These are phyloP conservation scores for Charanyca ferruginea DNA, from an alignment of 2,888 invertebrate species.

Conservation along the genomic window DNA sequence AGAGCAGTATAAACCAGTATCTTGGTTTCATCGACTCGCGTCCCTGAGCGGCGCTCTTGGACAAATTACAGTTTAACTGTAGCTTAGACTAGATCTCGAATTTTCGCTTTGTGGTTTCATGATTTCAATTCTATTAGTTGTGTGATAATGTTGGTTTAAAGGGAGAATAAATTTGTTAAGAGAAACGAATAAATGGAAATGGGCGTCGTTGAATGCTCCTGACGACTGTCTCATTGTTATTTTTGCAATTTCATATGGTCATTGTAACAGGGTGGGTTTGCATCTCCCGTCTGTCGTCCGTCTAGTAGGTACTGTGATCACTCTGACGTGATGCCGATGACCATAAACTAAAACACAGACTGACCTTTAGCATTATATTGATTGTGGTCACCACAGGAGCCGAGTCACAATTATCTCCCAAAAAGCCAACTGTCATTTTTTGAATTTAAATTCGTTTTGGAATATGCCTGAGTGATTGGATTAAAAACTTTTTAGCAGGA, in stretches of 20 bases:
- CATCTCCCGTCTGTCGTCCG: no score
- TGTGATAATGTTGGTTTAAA: slow-evolving; percentile 29
- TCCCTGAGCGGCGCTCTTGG: slow-evolving; percentile 40
- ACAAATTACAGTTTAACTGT: slow-evolving; percentile 57
- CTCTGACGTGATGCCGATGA: no score
- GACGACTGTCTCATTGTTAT: background rate
- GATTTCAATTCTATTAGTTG: slow-evolving; percentile 38
- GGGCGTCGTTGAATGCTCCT: background rate
- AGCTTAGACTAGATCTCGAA: slow-evolving; percentile 43
- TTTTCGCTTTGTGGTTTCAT: slow-evolving; percentile 34
- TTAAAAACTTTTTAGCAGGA: no score
- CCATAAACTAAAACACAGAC: no score
- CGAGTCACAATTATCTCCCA: no score
- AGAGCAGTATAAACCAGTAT: slow-evolving; percentile 50
- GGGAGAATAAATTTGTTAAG: background rate
- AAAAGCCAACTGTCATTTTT: no score
- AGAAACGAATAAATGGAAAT: background rate
- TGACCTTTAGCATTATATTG: no score
- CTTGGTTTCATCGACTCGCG: slow-evolving; percentile 42
- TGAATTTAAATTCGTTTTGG: no score
- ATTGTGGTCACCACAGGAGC: no score
- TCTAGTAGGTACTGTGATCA: no score
- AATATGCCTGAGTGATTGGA: no score
- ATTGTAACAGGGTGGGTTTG: no score
- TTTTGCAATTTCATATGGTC: background rate